These are phyloP conservation scores for Esox niger DNA, from an alignment of 2,113 vertebrate species.

Conservation along the genomic window DNA sequence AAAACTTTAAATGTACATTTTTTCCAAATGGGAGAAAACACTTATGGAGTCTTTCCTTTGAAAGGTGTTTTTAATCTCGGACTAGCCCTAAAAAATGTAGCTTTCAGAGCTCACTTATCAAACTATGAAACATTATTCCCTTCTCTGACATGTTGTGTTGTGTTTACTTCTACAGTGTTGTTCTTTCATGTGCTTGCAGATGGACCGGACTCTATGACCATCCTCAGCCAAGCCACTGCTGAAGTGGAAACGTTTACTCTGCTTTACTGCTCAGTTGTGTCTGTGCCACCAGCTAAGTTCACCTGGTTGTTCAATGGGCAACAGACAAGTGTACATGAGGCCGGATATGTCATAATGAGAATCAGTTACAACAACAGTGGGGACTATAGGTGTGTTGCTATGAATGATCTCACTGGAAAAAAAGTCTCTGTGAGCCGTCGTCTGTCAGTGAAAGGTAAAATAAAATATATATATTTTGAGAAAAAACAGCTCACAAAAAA, in stretches of 20 bases:
- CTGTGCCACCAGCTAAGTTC: constrained; percentile 21
- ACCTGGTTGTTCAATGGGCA: constrained; percentile 26
- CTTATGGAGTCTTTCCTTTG: too few species aligned
- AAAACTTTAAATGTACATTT: too few species aligned
- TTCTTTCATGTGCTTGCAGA: constrained; percentile 22
- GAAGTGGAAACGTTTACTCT: constrained; percentile 7
- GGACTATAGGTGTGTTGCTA: constrained; percentile 29
- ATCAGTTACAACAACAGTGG: constrained; percentile 20
- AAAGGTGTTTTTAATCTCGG: too few species aligned
- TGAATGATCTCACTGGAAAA: constrained; percentile 17
- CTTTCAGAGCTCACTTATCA: too few species aligned
- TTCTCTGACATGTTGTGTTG: neutral
- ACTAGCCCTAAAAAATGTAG: too few species aligned
- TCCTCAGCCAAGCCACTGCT: neutral
- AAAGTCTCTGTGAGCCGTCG: neutral
- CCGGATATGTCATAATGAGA: constrained; percentile 14
- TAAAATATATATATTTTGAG: too few species aligned
- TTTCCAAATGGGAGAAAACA: too few species aligned
- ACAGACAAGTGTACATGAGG: neutral
- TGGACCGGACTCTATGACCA: constrained; percentile 20
- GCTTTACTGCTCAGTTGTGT: constrained; percentile 24
- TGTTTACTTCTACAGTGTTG: neutral
- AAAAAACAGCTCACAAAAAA: too few species aligned
- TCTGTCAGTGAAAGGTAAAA: constrained; percentile 11
- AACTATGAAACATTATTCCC: too few species aligned